Evolutionary conservation across 2,797 vertebrate genomes (phyloP).

Genomic region (Etheostoma nigrum): DNA sequence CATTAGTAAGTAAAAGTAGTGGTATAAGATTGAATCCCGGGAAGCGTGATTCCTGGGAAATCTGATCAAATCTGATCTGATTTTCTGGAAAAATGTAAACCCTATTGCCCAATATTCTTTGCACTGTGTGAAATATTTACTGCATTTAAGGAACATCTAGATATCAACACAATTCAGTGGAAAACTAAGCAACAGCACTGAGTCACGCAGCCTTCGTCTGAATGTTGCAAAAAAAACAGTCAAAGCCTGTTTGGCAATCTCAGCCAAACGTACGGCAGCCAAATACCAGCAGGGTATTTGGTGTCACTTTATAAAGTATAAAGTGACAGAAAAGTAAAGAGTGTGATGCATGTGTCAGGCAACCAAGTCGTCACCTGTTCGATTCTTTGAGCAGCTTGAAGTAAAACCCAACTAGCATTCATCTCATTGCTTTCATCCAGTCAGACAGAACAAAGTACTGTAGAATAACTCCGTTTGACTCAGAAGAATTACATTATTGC

Average conservation of each 20-base stretch:
- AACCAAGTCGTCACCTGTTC: conserved; percentile 12
- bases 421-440: conserved; percentile 5
- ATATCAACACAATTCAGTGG: neutral
- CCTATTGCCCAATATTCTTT: neutral
- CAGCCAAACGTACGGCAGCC: neutral
- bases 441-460: conserved; percentile 1
- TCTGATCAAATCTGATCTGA: no score
- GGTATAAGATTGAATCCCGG: no score
- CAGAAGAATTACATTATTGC: conserved; percentile 4
- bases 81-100: no score
- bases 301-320: no score
- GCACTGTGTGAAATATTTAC: neutral
- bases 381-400: conserved; percentile 24
- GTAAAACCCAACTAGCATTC: conserved; percentile 21
- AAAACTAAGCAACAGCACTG: conserved; percentile 12
- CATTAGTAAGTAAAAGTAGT: neutral
- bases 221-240: conserved; percentile 12
- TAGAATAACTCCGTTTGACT: conserved; percentile 27
- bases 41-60: no score
- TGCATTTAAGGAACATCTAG: neutral
- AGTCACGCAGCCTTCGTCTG: neutral
- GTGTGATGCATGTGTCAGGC: conserved; percentile 1
- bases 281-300: neutral
- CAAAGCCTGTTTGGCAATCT: neutral
- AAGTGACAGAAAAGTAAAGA: neutral